phyloP scores from a whole-genome alignment of 2,888 invertebrate species.

The Ennomos fuscantarius region DNA sequence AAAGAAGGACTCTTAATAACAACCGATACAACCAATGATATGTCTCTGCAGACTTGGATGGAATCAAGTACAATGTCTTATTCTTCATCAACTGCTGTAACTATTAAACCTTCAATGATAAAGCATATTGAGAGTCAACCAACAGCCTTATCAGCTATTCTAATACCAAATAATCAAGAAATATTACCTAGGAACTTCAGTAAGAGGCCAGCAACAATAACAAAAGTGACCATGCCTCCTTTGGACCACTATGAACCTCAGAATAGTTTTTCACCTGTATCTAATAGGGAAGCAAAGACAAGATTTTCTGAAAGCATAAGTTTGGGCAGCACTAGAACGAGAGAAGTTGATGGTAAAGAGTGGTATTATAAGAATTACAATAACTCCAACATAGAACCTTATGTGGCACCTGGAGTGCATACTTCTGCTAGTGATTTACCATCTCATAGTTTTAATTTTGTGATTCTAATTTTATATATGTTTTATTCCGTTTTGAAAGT shows the following conservation, averaged over 20 bases:
- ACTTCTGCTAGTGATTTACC: conserved; percentile 45
- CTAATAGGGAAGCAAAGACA: conserved; percentile 74
- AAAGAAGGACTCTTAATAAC: conserved; percentile 75
- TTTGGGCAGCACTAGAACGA: conserved; percentile 74
- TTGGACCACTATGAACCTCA: conserved; percentile 63
- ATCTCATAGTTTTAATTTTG: conserved; percentile 26
- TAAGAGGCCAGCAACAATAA: conserved; percentile 74
- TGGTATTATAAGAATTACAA: conserved; percentile 96
- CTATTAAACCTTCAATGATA: conserved; percentile 62
- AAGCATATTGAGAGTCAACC: conserved; percentile 68
- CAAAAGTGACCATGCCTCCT: conserved; percentile 75
- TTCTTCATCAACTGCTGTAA: conserved; percentile 53
- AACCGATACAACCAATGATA: conserved; percentile 76
- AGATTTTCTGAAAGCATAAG: conserved; percentile 68
- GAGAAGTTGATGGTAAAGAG: conserved; percentile 85
- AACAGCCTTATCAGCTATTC: conserved; percentile 86
- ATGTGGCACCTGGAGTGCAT: conserved; percentile 73
- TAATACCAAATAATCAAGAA: conserved; percentile 84
- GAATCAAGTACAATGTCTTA: conserved; percentile 69
- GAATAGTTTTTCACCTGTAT: conserved; percentile 68
- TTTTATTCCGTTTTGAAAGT: conserved; percentile 2
- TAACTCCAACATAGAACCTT: conserved; percentile 82
- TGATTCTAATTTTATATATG: conserved; percentile 21
- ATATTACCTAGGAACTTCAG: conserved; percentile 58
- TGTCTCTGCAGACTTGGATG: conserved; percentile 73